Percentiles rank a stretch among this genome's conserved stretches.
Conservation (phyloP, 2,113 vertebrate species). For the Anhinga anhinga region DNA sequence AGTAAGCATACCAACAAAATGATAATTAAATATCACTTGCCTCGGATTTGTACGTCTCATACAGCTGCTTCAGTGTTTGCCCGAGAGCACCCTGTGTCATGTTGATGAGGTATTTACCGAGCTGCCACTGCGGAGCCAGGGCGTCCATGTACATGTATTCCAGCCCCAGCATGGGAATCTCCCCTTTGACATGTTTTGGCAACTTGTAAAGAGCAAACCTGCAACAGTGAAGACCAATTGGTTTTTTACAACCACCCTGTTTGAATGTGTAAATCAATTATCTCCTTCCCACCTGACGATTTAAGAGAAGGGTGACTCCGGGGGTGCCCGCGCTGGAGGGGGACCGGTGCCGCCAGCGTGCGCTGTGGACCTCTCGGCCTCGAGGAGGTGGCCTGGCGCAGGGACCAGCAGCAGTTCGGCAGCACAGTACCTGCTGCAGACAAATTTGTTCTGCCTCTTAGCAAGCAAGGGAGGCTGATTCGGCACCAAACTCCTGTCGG, state of each 20-base stretch:
- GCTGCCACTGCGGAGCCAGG: constrained; percentile 75
- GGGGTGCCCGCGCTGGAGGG: background rate
- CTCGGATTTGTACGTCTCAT: constrained; percentile 70
- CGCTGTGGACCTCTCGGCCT: background rate
- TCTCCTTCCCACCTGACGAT: background rate
- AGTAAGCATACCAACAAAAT: background rate
- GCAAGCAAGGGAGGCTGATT: background rate
- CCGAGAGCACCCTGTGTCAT: constrained; percentile 77
- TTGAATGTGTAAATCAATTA: background rate
- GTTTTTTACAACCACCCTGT: background rate
- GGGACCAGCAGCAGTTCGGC: background rate
- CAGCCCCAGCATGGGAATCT: constrained; percentile 74
- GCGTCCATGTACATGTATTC: constrained; percentile 91
- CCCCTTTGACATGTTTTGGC: constrained; percentile 73
- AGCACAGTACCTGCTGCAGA: background rate
- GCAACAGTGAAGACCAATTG: background rate
- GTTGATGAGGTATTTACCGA: constrained; percentile 80
- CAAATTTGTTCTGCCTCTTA: background rate
- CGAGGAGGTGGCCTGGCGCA: background rate
- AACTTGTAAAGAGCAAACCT: constrained; percentile 93
- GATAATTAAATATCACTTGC: constrained; percentile 62
- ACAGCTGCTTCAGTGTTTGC: constrained; percentile 84
- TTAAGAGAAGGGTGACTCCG: background rate
- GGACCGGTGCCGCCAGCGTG: background rate
- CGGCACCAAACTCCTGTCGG: background rate